These are phyloP conservation scores for Chloebia gouldiae DNA, from an alignment of 2,113 vertebrate genomes.

Conservation along the genomic window DNA sequence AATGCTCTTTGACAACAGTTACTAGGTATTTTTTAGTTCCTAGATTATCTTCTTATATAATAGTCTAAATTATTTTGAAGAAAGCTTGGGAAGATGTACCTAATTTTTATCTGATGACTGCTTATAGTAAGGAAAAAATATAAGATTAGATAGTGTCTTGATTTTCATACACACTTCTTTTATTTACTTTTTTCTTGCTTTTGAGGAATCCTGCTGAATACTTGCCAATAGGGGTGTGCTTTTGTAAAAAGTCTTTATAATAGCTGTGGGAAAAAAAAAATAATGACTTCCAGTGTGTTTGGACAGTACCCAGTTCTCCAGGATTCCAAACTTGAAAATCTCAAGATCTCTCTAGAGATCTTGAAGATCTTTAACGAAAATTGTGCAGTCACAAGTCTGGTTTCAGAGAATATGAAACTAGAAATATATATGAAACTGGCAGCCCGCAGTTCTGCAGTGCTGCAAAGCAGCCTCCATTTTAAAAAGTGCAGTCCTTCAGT, in stretches of 20 bases:
- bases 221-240: background rate
- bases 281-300: background rate
- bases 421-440: too few relatives aligned
- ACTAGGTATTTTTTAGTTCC: background rate
- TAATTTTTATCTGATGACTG: background rate
- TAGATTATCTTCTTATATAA: background rate
- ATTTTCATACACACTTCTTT: background rate
- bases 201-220: background rate
- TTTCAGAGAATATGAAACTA: background rate
- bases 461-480: background rate
- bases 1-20: accelerated
- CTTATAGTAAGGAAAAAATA: background rate
- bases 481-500: background rate
- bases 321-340: background rate
- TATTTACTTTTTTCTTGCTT: background rate
- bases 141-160: background rate
- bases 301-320: background rate
- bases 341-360: background rate
- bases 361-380: background rate
- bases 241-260: background rate
- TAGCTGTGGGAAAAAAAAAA: background rate
- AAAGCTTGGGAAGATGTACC: background rate
- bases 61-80: background rate
- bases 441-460: too few relatives aligned
- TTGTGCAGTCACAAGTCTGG: background rate